Conservation (phyloP, 2,113 vertebrate genomes). For the Channa argus region DNA sequence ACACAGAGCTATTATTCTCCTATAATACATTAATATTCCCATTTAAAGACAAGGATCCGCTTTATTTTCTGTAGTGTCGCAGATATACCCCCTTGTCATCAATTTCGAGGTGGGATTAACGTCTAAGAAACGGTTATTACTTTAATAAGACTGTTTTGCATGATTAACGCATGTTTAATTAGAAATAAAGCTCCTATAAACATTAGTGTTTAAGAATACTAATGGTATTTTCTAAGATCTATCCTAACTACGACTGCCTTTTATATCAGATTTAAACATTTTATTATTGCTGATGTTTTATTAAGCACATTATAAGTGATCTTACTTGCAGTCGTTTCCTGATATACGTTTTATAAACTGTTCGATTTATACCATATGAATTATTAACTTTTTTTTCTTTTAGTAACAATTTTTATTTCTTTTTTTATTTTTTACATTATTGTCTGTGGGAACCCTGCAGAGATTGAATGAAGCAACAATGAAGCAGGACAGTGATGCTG, state of each 20-base stretch:
- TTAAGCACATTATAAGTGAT: too few relatives aligned
- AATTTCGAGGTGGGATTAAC: slow-evolving; percentile 24
- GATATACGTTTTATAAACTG: too few relatives aligned
- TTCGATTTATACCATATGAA: background rate
- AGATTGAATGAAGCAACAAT: slow-evolving; percentile 52
- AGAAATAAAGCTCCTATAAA: background rate
- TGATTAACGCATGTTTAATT: rapidly evolving
- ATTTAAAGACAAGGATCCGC: background rate
- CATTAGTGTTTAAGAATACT: too few relatives aligned
- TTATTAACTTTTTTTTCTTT: background rate
- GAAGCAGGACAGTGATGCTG: slow-evolving; percentile 59
- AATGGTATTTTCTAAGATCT: too few relatives aligned
- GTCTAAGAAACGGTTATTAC: background rate
- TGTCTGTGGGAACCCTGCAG: background rate
- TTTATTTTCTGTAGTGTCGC: slow-evolving; percentile 4
- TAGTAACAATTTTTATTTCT: background rate
- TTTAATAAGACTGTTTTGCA: slow-evolving; percentile 2
- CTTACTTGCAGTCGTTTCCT: too few relatives aligned
- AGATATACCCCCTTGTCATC: background rate
- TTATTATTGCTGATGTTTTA: too few relatives aligned
- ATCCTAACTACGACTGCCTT: background rate
- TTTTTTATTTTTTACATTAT: background rate
- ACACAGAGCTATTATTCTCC: background rate
- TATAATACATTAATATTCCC: background rate
- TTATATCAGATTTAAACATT: background rate